Evolutionary conservation across 2,113 vertebrate species (phyloP).

Genomic region (rat (Rattus norvegicus)): DNA sequence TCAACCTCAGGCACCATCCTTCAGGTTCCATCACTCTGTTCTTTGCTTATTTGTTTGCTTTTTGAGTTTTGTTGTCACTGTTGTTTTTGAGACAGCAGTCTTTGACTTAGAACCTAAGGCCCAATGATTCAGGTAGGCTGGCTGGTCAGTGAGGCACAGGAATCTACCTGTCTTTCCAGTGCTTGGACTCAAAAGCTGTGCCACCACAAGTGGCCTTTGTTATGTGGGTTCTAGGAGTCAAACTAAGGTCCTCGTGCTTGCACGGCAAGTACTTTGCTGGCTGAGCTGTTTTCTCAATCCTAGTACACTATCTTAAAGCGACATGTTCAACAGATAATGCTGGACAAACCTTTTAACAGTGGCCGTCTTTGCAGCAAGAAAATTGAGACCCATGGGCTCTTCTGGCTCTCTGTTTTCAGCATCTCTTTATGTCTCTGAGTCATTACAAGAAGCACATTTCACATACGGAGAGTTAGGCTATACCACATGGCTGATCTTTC

Average conservation of each 20-base stretch:
- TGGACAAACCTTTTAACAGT: not conserved
- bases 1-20: not conserved
- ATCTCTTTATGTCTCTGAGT: not conserved
- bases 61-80: not conserved
- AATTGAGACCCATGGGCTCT: not conserved
- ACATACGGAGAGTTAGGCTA: not conserved
- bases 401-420: not conserved
- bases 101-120: not conserved
- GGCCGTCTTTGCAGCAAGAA: not conserved
- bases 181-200: not conserved
- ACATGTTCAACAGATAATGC: not conserved
- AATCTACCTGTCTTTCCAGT: not conserved
- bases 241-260: not conserved
- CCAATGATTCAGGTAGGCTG: not conserved
- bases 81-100: not conserved
- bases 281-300: not conserved
- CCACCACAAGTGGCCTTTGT: not conserved
- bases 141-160: not conserved
- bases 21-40: not conserved
- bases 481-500: not conserved
- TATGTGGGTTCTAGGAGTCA: not conserved
- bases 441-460: not conserved
- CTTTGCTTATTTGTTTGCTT: not conserved
- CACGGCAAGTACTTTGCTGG: not conserved
- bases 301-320: not conserved